Evolutionary conservation across 2,797 vertebrate species (phyloP).

Genomic region (Hippoglossus hippoglossus): DNA sequence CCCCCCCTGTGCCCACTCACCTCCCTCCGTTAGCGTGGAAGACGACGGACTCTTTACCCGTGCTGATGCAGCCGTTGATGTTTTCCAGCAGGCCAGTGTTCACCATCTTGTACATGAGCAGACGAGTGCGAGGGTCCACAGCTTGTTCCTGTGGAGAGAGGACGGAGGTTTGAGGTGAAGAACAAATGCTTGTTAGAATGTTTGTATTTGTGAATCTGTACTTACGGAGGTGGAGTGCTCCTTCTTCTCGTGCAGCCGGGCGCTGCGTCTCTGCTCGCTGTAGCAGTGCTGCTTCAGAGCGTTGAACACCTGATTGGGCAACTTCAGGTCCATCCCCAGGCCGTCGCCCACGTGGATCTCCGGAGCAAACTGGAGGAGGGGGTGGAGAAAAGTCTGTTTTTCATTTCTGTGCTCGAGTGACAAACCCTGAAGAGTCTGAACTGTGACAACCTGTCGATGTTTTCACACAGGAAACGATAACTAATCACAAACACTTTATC

Average conservation of each 20-base stretch:
- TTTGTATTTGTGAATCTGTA: neutral
- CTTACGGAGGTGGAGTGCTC: slow-evolving; percentile 96
- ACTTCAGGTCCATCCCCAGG: slow-evolving; percentile 95
- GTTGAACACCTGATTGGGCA: slow-evolving; percentile 98
- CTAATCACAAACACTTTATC: too few relatives aligned
- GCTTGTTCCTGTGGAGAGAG: slow-evolving; percentile 90
- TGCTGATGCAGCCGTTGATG: slow-evolving; percentile 97
- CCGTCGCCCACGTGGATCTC: slow-evolving; percentile 96
- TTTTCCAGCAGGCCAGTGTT: slow-evolving; percentile 92
- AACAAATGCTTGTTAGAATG: rapidly evolving
- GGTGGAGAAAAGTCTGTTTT: too few relatives aligned
- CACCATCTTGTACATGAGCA: slow-evolving; percentile 98
- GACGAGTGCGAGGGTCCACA: slow-evolving; percentile 94
- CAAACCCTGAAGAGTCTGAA: too few relatives aligned
- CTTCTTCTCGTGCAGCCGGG: slow-evolving; percentile 96
- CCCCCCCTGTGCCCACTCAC: slow-evolving; percentile 68
- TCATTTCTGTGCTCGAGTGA: too few relatives aligned
- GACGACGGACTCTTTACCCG: slow-evolving; percentile 96
- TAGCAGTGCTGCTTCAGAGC: slow-evolving; percentile 95
- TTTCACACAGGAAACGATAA: too few relatives aligned
- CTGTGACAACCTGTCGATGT: too few relatives aligned
- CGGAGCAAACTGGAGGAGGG: slow-evolving; percentile 89
- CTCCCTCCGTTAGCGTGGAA: slow-evolving; percentile 96
- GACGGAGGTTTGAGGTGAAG: too few relatives aligned
- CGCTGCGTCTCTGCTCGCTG: slow-evolving; percentile 93